These are phyloP conservation scores for Elymnias hypermnestra DNA, from an alignment of 1,140 invertebrate species.

Conservation along the genomic window DNA sequence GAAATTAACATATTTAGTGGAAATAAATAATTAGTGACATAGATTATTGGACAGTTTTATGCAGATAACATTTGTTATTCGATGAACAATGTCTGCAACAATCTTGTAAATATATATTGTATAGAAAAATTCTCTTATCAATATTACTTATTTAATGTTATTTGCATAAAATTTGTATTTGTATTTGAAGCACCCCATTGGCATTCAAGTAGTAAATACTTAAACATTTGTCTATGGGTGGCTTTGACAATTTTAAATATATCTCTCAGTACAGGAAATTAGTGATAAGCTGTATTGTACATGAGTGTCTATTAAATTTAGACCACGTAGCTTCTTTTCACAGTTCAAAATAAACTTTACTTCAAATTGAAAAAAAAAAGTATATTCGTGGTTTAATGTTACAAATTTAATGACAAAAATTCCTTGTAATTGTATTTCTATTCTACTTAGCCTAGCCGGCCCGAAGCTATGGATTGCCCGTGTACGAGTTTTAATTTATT, in stretches of 20 bases:
- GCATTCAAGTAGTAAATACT: conserved; percentile 1
- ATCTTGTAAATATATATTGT: conserved; percentile 19
- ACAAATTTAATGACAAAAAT: too few species aligned
- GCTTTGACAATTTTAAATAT: conserved; percentile 54
- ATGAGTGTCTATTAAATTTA: conserved; percentile 39
- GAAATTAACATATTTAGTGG: conserved; percentile 2
- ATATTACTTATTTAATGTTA: conserved; percentile 9
- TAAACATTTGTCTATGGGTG: conserved; percentile 10
- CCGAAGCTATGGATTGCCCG: too few species aligned
- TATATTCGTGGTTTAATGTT: too few species aligned
- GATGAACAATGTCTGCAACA: conserved; percentile 4
- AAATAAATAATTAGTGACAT: conserved; percentile 7
- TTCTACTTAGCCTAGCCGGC: too few species aligned
- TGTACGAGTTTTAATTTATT: too few species aligned
- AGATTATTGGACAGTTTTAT: conserved; percentile 7
- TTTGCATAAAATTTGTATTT: conserved; percentile 9
- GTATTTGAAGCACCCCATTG: conserved; percentile 14
- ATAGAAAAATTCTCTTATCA: conserved; percentile 9
- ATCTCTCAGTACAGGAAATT: conserved; percentile 74
- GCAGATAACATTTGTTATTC: conserved; percentile 10
- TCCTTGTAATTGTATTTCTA: too few species aligned
- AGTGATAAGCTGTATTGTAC: conserved; percentile 58
- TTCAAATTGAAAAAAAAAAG: too few species aligned
- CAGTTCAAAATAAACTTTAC: too few species aligned
- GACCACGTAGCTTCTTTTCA: not conserved